phyloP scores from a whole-genome alignment of 2,113 vertebrate species.

The Elaphurus davidianus region DNA sequence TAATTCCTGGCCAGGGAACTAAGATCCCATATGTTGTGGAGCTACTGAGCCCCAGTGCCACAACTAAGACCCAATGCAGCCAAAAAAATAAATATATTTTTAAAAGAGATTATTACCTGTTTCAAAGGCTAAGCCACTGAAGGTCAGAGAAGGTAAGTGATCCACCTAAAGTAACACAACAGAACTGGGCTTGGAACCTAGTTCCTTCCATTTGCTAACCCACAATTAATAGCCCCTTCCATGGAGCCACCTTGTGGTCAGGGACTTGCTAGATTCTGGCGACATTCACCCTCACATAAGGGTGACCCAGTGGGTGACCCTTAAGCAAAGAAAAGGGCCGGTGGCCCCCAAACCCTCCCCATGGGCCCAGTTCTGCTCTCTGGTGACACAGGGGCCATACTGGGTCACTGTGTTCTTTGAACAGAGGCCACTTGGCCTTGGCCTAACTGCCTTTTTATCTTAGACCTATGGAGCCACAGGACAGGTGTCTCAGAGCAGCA shows the following conservation, averaged over 20 bases:
- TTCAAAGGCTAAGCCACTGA: background rate
- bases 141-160: conserved; percentile 1
- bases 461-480: background rate
- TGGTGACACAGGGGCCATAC: background rate
- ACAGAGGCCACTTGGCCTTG: background rate
- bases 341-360: background rate
- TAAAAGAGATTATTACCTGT: background rate
- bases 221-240: background rate
- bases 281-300: background rate
- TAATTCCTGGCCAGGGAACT: background rate
- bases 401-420: background rate
- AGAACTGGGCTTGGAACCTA: background rate
- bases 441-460: background rate
- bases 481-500: background rate
- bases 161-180: background rate
- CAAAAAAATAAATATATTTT: background rate
- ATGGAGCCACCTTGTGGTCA: background rate
- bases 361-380: background rate
- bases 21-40: background rate
- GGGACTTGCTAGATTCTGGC: background rate
- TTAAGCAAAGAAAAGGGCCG: background rate
- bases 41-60: background rate
- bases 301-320: no score
- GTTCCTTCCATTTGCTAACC: background rate
- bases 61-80: background rate